Base-by-base conservation (phyloP, 2,113 vertebrate species). In the Thryonomys swinderianus region DNA sequence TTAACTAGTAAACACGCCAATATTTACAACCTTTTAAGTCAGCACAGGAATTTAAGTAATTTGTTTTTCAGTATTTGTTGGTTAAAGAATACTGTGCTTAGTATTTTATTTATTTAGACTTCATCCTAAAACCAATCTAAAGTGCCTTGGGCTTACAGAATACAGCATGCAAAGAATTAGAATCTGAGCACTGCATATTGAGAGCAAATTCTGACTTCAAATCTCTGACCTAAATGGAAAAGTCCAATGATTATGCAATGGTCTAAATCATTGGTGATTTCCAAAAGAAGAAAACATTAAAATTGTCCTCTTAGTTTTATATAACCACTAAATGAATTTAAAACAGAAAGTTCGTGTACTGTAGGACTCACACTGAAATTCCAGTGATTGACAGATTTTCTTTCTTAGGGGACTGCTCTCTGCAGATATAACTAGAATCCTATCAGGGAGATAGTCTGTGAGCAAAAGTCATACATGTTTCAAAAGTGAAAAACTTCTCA, bases 21-120 rank as follows among this genome's bases (percentile, higher is more conserved):
- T 93, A 88, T 97, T 97, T 94, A 94, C 69, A 95, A 57, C 53
- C 25, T 87, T 91, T 90, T 85, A 93, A 93, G 87, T 81, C 59
- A 96, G 59, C 25, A 62, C 11, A 92, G 40, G 7, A 96, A 96
- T 95, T 96, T 78, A 87, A 25, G 53, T 96, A 85, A 92, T 93
- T 96, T 93, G 84, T 81, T 74, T 91, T 96, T 97, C 76, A 93
- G 74, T 87, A 20, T 89, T 85, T 85, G 59, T 48, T 88, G 45
- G 81, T 18, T 93, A 93, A 97, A 94, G 84, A 96, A 73, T 83
- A 90, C 73, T 93, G n/a, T 95, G 32, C 45, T 94, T 16, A 1
- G 20, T 30, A 2, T 69, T 94, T 90, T 97, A 53, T 53, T 92
- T 93, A 81, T 89, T 94, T 95, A 90, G 87, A 48, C 0, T 48